Evolutionary conservation across 2,113 vertebrate species (phyloP).

Genomic region (Pomatostomus ruficeps): DNA sequence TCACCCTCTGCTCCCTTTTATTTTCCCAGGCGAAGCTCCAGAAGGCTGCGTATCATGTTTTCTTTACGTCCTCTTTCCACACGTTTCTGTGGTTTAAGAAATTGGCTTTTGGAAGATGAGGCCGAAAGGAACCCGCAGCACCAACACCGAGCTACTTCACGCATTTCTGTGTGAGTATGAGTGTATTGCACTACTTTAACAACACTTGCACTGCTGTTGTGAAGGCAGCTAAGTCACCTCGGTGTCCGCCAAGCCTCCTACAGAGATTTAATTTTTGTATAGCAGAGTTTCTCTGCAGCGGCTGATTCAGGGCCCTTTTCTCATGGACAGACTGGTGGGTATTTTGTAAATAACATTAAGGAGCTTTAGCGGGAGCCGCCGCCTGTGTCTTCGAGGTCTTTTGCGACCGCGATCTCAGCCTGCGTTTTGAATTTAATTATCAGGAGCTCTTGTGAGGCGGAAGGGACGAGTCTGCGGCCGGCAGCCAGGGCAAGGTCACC

Average conservation of each 20-base stretch:
- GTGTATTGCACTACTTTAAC: background rate
- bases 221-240: background rate
- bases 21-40: background rate
- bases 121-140: background rate
- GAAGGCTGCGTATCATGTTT: accelerated
- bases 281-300: background rate
- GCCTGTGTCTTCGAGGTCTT: background rate
- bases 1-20: background rate
- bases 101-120: background rate
- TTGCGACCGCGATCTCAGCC: background rate
- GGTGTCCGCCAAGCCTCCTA: background rate
- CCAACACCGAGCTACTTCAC: background rate
- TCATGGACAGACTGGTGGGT: accelerated
- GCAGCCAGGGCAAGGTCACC: no score
- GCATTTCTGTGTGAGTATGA: background rate
- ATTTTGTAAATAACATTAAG: background rate
- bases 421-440: background rate
- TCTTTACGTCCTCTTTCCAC: background rate
- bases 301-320: background rate
- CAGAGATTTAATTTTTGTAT: no score
- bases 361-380: background rate
- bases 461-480: no score
- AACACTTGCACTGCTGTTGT: background rate
- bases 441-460: background rate
- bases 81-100: background rate